Base-by-base conservation (phyloP, 2,888 invertebrate genomes). In the Leucophenga montana region DNA sequence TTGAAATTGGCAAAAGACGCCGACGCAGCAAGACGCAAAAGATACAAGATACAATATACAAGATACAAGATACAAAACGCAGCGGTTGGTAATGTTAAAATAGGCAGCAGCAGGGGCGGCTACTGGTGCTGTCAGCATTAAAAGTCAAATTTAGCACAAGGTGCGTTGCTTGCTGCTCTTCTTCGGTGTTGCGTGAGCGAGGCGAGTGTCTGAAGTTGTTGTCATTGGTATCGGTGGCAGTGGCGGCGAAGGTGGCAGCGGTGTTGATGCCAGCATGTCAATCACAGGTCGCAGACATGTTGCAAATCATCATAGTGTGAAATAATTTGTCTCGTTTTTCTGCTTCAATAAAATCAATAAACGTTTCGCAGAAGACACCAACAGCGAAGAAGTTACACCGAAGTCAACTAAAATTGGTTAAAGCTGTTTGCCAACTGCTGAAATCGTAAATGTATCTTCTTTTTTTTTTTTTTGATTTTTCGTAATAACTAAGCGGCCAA, bases 251-350 rank as follows among this genome's bases (percentile, higher is more conserved):
- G 46, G 59, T 16, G 56, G 13, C 20, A 20, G 59, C 54, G 16
- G 67, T 46, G 46, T 53, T 14, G 39, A 31, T 6, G 67, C n/a
- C 67, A 27, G 59, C 31, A 14, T n/a, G 54, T 64, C 65, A 71
- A 67, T 66, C 69, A 64, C 74, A 72, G 73, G 74, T 74, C 71
- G 74, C 73, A 84, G 81, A 84, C 85, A 73, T 79, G 75, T 79
- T 77, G 74, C 78, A 77, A 76, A 66, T 74, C 72, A 75, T 54
- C 82, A 73, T 69, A 76, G 75, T 78, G 84, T 77, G 75, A 80
- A 75, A 77, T 75, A 82, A 85, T 85, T 78, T 83, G 78, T 80
- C 78, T 84, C 82, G 75, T 74, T 82, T 75, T 77, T 75, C 69
- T 75, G 73, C 71, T 69, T 69, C 70, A 79, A 80, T 74, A 72